These are phyloP conservation scores for Hoplias malabaricus DNA, from an alignment of 2,113 vertebrate genomes.

Conservation along the genomic window DNA sequence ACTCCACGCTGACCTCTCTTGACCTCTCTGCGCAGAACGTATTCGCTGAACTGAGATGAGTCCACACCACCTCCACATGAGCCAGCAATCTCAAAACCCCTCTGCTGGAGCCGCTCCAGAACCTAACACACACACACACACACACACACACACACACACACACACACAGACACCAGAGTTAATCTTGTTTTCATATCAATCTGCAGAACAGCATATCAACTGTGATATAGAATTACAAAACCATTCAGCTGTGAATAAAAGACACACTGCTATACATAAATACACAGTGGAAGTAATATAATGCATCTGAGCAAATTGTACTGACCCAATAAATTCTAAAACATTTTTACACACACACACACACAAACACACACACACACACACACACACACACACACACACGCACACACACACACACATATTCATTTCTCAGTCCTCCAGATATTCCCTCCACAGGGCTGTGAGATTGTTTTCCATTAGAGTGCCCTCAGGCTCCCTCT, in stretches of 20 bases:
- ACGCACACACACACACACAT: not conserved
- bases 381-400: conserved; percentile 12
- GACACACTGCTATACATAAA: not conserved
- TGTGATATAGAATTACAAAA: not conserved
- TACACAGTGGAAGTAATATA: conserved; percentile 1
- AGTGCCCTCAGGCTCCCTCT: conserved; percentile 49
- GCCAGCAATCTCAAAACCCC: conserved; percentile 88
- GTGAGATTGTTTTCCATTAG: conserved; percentile 56
- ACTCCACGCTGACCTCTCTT: conserved; percentile 74
- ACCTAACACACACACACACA: conserved; percentile 75
- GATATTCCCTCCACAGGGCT: conserved; percentile 46
- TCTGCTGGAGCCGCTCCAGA: conserved; percentile 89
- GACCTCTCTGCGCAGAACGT: conserved; percentile 84
- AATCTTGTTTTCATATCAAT: not conserved
- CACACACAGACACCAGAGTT: conserved; percentile 44
- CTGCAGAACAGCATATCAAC: conserved; percentile 1
- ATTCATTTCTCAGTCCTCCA: conserved; percentile 10
- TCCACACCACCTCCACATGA: conserved; percentile 93
- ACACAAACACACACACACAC: not conserved
- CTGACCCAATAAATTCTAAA: conserved; percentile 8
- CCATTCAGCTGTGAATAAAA: not conserved
- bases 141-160: conserved; percentile 33
- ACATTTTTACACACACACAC: not conserved
- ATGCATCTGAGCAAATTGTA: not conserved
- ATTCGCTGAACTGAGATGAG: conserved; percentile 95